Base-by-base conservation (phyloP, 1,140 invertebrate genomes). In the Drosophila parvula region DNA sequence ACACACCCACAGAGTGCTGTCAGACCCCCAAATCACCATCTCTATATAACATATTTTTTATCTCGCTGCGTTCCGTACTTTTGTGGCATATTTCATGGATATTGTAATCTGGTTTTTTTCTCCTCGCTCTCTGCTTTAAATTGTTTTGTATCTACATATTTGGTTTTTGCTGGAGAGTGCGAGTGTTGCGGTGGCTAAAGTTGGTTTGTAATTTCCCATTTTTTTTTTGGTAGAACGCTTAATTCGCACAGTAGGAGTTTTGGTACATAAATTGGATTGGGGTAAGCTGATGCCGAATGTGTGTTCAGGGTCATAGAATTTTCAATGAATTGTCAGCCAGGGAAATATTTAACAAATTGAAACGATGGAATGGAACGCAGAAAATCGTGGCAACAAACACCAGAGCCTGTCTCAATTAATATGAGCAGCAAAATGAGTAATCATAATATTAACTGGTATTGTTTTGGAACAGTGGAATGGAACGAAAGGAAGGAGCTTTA, bases 21-120 rank as follows among this genome's bases (percentile, higher is more conserved):
- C 77, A 57, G 58, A 30, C 1, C 43, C 60, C 61, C 57, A 86
- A 86, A 79, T 76, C 77, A 88, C 59, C 83, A 74, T 70, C 68
- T 70, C 68, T 64, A 88, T 83, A 89, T 83, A 86, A 62, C 77
- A 86, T 86, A 77, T 79, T 79, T 59, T 63, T 47, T 67, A 30
- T 64, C 38, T 74, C 76, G 48, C 34, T 27, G 55, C 55, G 38
- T 50, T 41, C 27, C 45, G 58, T 75, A 74, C 60, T 77, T 83
- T 79, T 86, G 79, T 88, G 83, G 83, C 83, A 86, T 86, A 82
- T 86, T 88, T 86, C 79, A 86, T 88, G 62, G 79, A 88, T 73
- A 83, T 83, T 79, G 80, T 79, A 63, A 84, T 79, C 65, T 55
- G 64, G 40, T 69, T 83, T 81, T 85, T 79, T 81, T 70, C 75